A percentile compares a stretch with the other conserved stretches of the same genome.
phyloP scores from a whole-genome alignment of 2,797 vertebrate genomes.

The Acrocephalus scirpaceus region DNA sequence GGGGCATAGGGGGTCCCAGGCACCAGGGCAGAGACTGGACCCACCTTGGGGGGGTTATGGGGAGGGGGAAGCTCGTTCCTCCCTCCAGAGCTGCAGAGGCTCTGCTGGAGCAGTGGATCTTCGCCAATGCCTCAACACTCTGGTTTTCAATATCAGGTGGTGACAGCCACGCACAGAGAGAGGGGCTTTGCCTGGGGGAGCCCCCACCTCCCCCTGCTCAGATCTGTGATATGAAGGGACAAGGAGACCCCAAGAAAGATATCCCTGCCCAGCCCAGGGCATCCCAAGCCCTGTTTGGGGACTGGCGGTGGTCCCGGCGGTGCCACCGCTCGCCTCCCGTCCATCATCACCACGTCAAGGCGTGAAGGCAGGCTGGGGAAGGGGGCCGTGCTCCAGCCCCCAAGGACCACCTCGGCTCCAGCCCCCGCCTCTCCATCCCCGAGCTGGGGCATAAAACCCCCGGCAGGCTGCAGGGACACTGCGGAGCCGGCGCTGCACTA shows the following conservation, averaged over 20 bases:
- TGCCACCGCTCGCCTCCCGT: rapidly evolving
- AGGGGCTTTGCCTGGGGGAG: background rate
- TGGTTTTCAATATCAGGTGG: background rate
- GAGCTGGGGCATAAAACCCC: constrained; percentile 48
- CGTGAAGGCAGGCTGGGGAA: background rate
- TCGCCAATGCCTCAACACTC: rapidly evolving
- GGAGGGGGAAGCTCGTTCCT: background rate
- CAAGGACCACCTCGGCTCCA: background rate
- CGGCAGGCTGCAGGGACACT: background rate
- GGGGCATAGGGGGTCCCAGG: background rate
- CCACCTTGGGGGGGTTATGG: background rate
- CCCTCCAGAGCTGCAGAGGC: rapidly evolving
- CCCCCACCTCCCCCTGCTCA: background rate
- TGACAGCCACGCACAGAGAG: rapidly evolving
- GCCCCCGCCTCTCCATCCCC: constrained; percentile 14
- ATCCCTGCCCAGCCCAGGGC: background rate
- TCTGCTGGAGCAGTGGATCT: background rate
- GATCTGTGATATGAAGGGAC: background rate
- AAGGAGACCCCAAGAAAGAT: background rate
- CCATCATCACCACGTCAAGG: background rate
- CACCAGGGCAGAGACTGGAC: background rate
- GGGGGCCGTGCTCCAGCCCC: background rate
- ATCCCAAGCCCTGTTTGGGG: background rate
- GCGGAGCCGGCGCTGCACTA: rapidly evolving
- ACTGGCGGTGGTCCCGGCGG: rapidly evolving